Evolutionary conservation across 1,140 invertebrate genomes (phyloP), one percentile per base, ranked within the genome.

Genomic region (Lordiphosa mommai): DNA sequence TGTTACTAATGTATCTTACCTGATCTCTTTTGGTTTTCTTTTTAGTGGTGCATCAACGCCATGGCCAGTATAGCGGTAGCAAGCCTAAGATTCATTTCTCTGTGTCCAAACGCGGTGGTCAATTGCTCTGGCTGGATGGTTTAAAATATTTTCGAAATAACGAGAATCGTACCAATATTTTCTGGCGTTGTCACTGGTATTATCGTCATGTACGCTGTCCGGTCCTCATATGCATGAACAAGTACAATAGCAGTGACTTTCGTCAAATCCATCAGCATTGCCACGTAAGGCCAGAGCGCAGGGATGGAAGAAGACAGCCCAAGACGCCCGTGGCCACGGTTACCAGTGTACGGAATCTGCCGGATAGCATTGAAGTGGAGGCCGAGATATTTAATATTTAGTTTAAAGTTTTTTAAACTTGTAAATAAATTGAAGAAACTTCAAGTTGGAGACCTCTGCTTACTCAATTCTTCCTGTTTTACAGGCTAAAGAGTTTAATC

Each of bases 131-230:
- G 79, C 56, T 88, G 36, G 87, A 88, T 32, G 87, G 87, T 0
- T 27, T 88, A 8, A 88, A 88, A 61, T 88, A 70, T 51, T 88
- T 88, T 52, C 66, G 87, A 0, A 88, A 88, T 37, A 88, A 88
- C 37, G 86, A 82, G 40, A 88, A 88, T 52, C 76, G 87, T 4
- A 87, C 72, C 2, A 88, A 88, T 44, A 56, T 76, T 10, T 88
- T 84, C n/a, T 88, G 87, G 87, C 84, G 87, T n/a, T 88, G 87
- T 9, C 87, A 88, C 46, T 87, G 85, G 87, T 88, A 88, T 37
- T 88, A 88, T 47, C 68, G 86, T 0, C 86, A 74, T 17, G 70
- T 85, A 4, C 80, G 87, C 9, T 88, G 87, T 36, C 87, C 87
- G 1, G 87, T 88, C 4, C 49, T 88, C 5, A 88, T 88, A 17